These are phyloP conservation scores for Euspilapteryx auroguttella DNA, from an alignment of 2,888 invertebrate genomes.

Conservation along the genomic window DNA sequence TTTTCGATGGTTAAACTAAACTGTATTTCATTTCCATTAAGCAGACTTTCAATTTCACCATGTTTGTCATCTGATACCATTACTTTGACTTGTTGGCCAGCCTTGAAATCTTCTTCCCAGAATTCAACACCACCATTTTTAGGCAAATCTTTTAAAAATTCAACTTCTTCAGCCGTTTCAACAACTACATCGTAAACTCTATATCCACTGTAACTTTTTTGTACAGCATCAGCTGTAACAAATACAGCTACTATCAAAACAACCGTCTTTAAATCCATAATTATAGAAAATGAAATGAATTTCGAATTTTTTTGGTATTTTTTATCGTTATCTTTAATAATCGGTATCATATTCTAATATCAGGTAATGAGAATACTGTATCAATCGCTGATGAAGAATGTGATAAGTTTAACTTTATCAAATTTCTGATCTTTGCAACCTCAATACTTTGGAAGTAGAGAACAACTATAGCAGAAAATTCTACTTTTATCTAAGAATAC, in stretches of 20 bases:
- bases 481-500: too few relatives aligned
- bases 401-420: too few relatives aligned
- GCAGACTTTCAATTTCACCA: constrained; percentile 13
- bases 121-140: constrained; percentile 26
- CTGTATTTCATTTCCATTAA: constrained; percentile 14
- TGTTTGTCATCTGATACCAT: constrained; percentile 25
- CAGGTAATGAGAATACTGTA: too few relatives aligned
- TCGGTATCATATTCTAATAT: too few relatives aligned
- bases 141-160: constrained; percentile 40
- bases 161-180: constrained; percentile 37
- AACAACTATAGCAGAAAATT: too few relatives aligned
- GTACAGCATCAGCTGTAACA: constrained; percentile 10
- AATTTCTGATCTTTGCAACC: too few relatives aligned
- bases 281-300: too few relatives aligned
- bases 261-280: not conserved
- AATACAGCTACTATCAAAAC: constrained; percentile 11
- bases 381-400: too few relatives aligned
- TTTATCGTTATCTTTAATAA: too few relatives aligned
- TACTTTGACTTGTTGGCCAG: constrained; percentile 28
- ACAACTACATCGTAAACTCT: constrained; percentile 61
- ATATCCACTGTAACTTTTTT: constrained; percentile 53
- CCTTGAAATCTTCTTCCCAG: constrained; percentile 25
- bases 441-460: too few relatives aligned
- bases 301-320: too few relatives aligned
- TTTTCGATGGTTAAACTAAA: constrained; percentile 22